Conservation (phyloP, 2,797 vertebrate species). For the Odontamblyopus lacepedii region DNA sequence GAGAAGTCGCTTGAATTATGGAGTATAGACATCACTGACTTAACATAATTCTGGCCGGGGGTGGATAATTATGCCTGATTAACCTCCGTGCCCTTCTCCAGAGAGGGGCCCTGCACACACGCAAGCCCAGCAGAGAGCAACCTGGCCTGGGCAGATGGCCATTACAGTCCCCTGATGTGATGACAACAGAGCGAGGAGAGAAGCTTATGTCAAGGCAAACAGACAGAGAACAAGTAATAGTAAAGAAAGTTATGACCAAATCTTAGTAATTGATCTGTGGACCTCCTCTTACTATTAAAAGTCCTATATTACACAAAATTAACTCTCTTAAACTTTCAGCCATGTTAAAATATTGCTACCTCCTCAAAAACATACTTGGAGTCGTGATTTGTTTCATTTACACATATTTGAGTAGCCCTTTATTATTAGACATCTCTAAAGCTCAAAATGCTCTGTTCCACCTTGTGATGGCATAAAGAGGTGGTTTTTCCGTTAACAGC, state of each 20-base stretch:
- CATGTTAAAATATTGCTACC: no score
- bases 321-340: no score
- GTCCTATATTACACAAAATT: no score
- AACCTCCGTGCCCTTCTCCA: conserved; percentile 49
- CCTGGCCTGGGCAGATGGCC: conserved; percentile 52
- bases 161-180: conserved; percentile 22
- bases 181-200: background rate
- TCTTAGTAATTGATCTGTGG: background rate
- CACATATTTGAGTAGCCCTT: no score
- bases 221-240: background rate
- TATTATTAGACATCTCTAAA: no score
- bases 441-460: no score
- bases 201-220: background rate
- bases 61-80: conserved; percentile 55
- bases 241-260: background rate
- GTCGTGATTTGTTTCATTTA: no score
- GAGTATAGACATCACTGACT: background rate
- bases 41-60: conserved; percentile 32
- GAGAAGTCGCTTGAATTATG: background rate
- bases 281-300: background rate
- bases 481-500: no score
- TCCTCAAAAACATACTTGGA: no score
- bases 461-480: no score
- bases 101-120: conserved; percentile 25
- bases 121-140: conserved; percentile 42